Evolutionary conservation across 2,113 vertebrate species (phyloP).

Genomic region (Mormyrus lacerda): DNA sequence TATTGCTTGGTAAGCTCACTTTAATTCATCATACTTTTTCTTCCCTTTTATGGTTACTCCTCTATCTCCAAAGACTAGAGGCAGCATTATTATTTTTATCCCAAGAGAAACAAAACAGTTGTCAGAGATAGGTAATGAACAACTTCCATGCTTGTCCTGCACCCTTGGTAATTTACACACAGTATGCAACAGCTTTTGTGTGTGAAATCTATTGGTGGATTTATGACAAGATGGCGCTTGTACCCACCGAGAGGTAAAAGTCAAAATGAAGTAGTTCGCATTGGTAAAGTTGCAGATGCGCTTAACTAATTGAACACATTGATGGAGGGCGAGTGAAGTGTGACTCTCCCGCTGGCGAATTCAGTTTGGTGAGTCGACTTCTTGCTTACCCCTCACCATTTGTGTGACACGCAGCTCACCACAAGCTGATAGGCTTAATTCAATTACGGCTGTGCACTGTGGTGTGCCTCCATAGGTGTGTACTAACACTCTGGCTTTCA

Average conservation of each 20-base stretch:
- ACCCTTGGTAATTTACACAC: neutral
- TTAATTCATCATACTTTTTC: neutral
- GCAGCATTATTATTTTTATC: neutral
- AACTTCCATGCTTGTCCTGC: neutral
- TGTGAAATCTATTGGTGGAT: neutral
- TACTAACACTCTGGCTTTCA: conserved; percentile 62
- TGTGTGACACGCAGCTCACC: conserved; percentile 23
- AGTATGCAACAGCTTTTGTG: neutral
- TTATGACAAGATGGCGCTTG: neutral
- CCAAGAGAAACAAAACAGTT: neutral
- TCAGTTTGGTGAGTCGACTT: neutral
- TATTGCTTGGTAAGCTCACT: neutral
- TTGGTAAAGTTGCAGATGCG: neutral
- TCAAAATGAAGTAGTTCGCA: neutral
- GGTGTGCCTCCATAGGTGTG: conserved; percentile 56
- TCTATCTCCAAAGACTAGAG: neutral
- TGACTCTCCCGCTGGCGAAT: neutral
- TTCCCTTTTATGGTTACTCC: neutral
- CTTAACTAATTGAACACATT: neutral
- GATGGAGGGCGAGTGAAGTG: neutral
- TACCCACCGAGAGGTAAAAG: neutral
- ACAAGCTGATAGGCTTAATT: conserved; percentile 54
- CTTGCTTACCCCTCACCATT: neutral
- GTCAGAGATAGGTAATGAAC: neutral
- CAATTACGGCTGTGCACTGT: conserved; percentile 52